Conservation (phyloP, 2,797 vertebrate species). For the Cossypha niveicapilla region DNA sequence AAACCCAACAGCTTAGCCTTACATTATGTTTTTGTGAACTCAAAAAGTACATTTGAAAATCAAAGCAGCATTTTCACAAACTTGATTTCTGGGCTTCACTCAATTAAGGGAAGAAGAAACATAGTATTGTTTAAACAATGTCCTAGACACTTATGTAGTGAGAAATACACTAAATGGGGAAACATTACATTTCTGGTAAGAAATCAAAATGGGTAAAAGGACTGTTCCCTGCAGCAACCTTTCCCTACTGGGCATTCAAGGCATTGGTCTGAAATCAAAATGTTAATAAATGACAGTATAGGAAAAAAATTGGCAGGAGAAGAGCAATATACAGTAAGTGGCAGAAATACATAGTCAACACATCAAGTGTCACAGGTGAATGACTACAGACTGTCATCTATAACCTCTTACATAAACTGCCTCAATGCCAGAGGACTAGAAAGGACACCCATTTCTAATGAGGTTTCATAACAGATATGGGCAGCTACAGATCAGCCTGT, state of each 20-base stretch:
- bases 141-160: fast-evolving
- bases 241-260: not conserved
- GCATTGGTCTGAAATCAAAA: not conserved
- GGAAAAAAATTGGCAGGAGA: not conserved
- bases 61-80: not conserved
- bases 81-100: not conserved
- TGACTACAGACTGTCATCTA: not conserved
- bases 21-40: not conserved
- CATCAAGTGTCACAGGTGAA: not conserved
- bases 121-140: fast-evolving
- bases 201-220: not conserved
- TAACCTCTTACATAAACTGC: not conserved
- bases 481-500: not conserved
- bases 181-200: not conserved
- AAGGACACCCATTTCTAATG: not conserved
- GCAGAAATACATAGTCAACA: not conserved
- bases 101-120: not conserved
- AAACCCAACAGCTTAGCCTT: not conserved
- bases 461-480: not conserved
- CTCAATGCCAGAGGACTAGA: not conserved
- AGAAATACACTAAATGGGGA: not conserved
- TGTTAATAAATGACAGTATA: not conserved
- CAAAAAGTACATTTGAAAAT: not conserved
- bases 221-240: not conserved
- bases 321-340: not conserved